Base-by-base conservation (phyloP, 1,140 invertebrate species). In the Atta texana region DNA sequence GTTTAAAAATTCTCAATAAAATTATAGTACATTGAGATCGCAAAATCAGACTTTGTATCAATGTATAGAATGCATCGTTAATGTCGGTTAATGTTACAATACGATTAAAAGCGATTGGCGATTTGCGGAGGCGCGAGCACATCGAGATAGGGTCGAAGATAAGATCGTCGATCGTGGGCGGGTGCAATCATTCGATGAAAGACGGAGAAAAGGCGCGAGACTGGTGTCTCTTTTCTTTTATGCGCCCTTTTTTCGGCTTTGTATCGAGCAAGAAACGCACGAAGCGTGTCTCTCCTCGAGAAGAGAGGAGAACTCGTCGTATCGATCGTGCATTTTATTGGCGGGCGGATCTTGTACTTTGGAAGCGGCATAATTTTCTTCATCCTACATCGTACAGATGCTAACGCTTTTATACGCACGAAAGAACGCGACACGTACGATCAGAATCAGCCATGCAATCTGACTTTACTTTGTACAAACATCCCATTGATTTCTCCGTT, bases 161-260 rank as follows among this genome's bases (percentile, higher is more conserved):
- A 93, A 92, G 88, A 92, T 91, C 87, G 66, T 76, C 71, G 87
- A 89, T 93, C 90, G 91, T 91, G 90, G 92, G 87, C 89, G 91
- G 85, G 69, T 87, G 82, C 86, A 86, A 84, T 75, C 44, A 24
- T 75, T 74, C 86, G 87, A 87, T 57, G 71, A 84, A 63, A 87
- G 63, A 72, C 66, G 49, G 53, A 55, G 87, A 63, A 31, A 88
- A 34, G 31, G 28, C 34, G 51, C 69, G 28, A 77, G 87, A 90
- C 76, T 53, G 7, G 87, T 66, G 74, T 91, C 85, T 71, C 59
- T 59, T 75, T 68, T 71, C 34, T 74, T 80, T 72, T 64, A 72
- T 14, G 49, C 28, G 18, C 18, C 66, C 66, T 51, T 59, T 49
- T 81, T 39, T 66, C 55, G 49, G 59, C 18, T 59, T 49, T 49